Evolutionary conservation across 2,113 vertebrate genomes (phyloP), one percentile per base, ranked within the genome.

Genomic region (Mixornis gularis): DNA sequence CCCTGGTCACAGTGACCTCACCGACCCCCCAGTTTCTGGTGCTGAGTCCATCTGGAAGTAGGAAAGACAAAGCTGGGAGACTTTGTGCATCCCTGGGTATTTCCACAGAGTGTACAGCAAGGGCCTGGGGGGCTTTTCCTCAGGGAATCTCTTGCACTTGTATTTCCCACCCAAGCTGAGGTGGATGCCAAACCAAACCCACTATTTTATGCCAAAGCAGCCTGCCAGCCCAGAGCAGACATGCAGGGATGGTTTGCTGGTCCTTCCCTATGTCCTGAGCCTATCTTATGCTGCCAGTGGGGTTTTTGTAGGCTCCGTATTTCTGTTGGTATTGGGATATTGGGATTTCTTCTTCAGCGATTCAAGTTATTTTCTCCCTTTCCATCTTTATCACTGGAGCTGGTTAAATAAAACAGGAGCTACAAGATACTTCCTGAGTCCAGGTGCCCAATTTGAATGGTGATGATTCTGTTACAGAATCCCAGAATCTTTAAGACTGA

Each of bases 31-130:
- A 0, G 0, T 34, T 74, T 76, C 25, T 77, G 44, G 44, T 18
- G 6, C 6, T 13, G 40, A 30, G 15, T 51, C 34, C 26, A 2
- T 9, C 20, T 51, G 26, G 49, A 40, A 76, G 7, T 8, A 49
- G 14, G 43, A 41, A 76, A 16, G 34, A 12, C 6, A 43, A 49
- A 38, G 17, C 6, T n/a, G 5, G 6, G 46, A 77, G 56, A 20
- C 1, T 3, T n/a, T 1, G 4, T 12, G 13, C 29, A 18, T 58
- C 46, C 74, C 70, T 46, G 36, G 30, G 10, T 32, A 8, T 62
- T 78, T 6, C 41, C 8, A 48, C 30, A 43, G 58, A n/a, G 27
- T 0, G 0, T 3, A 13, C 1, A 4, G 24, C 36, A 12, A 12
- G 6, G 64, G 15, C 34, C 66, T 12, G 27, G 32, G 64, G 5